phyloP scores from a whole-genome alignment of 2,888 invertebrate species.

The Xestoiulus laeticollis region DNA sequence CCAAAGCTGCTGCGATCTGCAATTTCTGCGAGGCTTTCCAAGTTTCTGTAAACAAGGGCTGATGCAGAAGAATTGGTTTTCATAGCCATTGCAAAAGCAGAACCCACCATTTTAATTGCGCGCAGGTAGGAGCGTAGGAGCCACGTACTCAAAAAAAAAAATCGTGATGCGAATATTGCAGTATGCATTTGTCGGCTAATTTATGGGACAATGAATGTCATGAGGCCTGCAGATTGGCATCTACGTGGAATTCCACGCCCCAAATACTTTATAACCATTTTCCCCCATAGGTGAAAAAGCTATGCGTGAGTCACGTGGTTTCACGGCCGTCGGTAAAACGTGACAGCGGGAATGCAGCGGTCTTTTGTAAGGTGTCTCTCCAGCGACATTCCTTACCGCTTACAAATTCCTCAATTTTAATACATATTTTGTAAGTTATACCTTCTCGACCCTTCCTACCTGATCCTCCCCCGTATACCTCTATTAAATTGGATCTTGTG shows the following conservation, averaged over 20 bases:
- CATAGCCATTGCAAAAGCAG: too few relatives aligned
- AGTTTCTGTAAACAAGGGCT: not conserved
- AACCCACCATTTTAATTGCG: slow-evolving; percentile 2
- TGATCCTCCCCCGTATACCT: not conserved
- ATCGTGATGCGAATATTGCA: slow-evolving; percentile 33
- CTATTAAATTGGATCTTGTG: not conserved
- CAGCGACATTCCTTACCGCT: not conserved
- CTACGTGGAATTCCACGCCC: slow-evolving; percentile 34
- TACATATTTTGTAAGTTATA: slow-evolving; percentile 34
- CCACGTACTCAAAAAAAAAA: not conserved
- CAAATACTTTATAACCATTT: slow-evolving; percentile 37
- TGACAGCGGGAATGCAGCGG: slow-evolving; percentile 27
- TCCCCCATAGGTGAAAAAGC: slow-evolving; percentile 37
- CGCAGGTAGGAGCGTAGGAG: slow-evolving; percentile 23
- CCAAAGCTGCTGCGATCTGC: not conserved
- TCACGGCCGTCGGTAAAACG: slow-evolving; percentile 37
- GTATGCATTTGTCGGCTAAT: slow-evolving; percentile 37
- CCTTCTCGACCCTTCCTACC: not conserved
- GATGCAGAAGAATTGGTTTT: not conserved
- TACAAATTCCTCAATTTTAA: slow-evolving; percentile 34
- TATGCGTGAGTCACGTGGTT: slow-evolving; percentile 22
- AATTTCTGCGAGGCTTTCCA: too few relatives aligned
- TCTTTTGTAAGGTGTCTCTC: slow-evolving; percentile 1
- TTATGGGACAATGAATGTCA: slow-evolving; percentile 37
- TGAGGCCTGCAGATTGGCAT: slow-evolving; percentile 18